Percentiles rank a stretch among this genome's conserved stretches.
Conservation (phyloP, 2,888 invertebrate genomes). For the Temnothorax ravouxi region DNA sequence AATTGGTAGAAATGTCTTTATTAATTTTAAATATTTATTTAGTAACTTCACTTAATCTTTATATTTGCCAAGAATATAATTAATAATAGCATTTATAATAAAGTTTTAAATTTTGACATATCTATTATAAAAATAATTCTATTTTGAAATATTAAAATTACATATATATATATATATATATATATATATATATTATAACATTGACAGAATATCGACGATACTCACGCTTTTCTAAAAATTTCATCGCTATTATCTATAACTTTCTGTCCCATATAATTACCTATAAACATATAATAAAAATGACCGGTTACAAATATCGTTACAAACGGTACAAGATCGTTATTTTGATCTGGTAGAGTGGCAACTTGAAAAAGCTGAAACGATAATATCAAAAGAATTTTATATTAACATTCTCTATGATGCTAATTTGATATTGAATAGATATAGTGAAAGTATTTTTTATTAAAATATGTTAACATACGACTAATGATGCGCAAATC, state of each 20-base stretch:
- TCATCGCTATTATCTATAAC: constrained; percentile 8
- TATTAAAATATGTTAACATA: neutral
- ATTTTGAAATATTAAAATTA: neutral
- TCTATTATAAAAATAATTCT: neutral
- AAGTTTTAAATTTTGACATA: neutral
- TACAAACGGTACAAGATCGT: neutral
- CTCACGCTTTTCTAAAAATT: constrained; percentile 19
- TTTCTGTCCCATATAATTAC: constrained; percentile 46
- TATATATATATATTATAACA: too few species aligned
- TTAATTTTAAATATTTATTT: neutral
- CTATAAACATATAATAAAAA: constrained; percentile 41
- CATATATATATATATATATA: neutral
- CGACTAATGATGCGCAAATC: neutral
- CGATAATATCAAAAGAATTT: neutral
- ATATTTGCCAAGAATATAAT: neutral
- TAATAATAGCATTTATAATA: constrained; percentile 7
- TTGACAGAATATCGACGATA: neutral
- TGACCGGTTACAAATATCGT: neutral
- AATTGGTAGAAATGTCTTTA: neutral
- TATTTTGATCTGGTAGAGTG: neutral
- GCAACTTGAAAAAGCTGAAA: constrained; percentile 23
- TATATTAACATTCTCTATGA: neutral
- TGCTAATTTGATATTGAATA: neutral
- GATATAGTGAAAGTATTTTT: neutral
- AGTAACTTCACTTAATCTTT: neutral